These are phyloP conservation scores for Oreohelix idahoensis DNA, from an alignment of 1,140 invertebrate species.

Conservation along the genomic window DNA sequence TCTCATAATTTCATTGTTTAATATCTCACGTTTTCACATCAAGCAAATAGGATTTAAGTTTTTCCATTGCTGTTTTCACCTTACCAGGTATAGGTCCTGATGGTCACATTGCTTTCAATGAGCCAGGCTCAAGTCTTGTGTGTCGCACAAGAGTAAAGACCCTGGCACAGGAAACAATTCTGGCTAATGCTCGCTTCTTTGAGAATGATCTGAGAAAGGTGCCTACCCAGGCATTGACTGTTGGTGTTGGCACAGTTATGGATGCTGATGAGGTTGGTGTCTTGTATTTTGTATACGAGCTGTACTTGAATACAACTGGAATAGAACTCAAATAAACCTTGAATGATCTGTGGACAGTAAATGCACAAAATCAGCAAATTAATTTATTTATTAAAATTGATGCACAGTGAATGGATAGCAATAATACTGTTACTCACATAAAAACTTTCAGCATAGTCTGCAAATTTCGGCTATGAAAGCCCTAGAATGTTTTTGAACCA, in stretches of 20 bases:
- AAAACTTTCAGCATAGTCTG: no score
- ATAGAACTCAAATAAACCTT: no score
- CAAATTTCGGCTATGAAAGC: no score
- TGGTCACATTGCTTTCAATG: constrained; percentile 99
- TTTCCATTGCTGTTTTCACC: neutral
- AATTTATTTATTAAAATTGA: no score
- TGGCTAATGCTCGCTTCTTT: constrained; percentile 98
- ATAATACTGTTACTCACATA: no score
- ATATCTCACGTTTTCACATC: no score
- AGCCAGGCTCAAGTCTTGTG: constrained; percentile 90
- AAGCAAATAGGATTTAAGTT: neutral
- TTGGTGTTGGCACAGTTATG: constrained; percentile 99
- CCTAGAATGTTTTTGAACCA: no score
- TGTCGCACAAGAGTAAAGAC: constrained; percentile 97
- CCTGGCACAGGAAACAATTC: constrained; percentile 94
- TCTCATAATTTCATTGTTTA: no score
- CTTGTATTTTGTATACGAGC: neutral
- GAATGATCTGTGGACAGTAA: no score
- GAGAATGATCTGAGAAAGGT: constrained; percentile 86
- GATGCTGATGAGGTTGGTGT: constrained; percentile 90
- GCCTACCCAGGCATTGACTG: constrained; percentile 85
- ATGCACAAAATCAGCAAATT: no score
- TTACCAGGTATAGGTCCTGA: constrained; percentile 93
- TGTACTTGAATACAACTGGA: no score
- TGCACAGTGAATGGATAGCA: no score